Conservation (phyloP, 2,113 vertebrate species). For the Neodon shergylaensis region DNA sequence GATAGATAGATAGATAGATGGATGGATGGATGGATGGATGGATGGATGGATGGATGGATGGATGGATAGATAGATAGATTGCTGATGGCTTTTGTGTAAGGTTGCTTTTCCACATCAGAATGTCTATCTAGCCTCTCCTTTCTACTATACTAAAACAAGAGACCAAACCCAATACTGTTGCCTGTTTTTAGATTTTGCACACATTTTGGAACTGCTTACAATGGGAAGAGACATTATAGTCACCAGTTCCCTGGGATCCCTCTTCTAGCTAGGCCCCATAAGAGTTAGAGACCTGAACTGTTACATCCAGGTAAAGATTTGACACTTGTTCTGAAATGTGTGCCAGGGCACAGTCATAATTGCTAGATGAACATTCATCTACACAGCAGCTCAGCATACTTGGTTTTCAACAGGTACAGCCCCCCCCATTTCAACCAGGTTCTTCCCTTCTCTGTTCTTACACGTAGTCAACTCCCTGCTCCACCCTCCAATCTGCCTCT, state of each 20-base stretch:
- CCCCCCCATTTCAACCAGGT: background rate
- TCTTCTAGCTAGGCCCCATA: background rate
- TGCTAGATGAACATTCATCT: background rate
- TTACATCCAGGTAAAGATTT: background rate
- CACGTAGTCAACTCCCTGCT: background rate
- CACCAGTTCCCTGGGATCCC: background rate
- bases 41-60: too few species aligned
- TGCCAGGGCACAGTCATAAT: background rate
- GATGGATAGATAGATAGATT: background rate
- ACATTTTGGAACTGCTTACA: background rate
- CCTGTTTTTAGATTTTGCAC: background rate
- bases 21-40: too few species aligned
- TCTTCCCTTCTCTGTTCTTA: background rate
- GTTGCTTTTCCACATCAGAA: background rate
- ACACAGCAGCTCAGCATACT: background rate
- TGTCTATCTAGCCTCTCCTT: background rate
- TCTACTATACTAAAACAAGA: background rate
- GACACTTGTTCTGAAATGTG: background rate
- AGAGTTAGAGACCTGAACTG: background rate
- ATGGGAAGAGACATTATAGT: background rate
- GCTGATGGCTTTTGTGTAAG: background rate
- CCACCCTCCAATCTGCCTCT: background rate
- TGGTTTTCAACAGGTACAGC: background rate
- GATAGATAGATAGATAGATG: too few species aligned
- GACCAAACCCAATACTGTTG: background rate